phyloP scores from a whole-genome alignment of 1,140 invertebrate species.

The Drosophila punjabiensis region DNA sequence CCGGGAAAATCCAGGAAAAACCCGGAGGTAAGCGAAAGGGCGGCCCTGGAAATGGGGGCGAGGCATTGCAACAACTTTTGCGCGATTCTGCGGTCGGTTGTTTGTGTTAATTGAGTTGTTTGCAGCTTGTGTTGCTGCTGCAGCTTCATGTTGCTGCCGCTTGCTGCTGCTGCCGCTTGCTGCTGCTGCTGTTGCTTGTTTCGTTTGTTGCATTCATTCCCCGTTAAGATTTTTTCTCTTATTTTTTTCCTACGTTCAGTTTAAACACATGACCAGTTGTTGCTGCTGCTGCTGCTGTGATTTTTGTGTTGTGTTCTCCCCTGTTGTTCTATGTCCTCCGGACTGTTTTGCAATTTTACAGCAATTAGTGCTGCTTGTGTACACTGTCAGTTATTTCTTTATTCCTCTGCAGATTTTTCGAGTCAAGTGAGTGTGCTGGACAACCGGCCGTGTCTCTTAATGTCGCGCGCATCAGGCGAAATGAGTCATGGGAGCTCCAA shows the following conservation, averaged over 20 bases:
- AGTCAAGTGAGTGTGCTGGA: conserved; percentile 57
- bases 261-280: conserved; percentile 31
- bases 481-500: conserved; percentile 59
- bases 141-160: conserved; percentile 33
- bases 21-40: conserved; percentile 13
- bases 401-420: conserved; percentile 61
- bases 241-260: background rate
- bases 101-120: conserved; percentile 77
- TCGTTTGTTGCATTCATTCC: conserved; percentile 56
- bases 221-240: conserved; percentile 44
- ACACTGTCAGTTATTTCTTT: conserved; percentile 73
- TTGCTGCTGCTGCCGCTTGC: conserved; percentile 4
- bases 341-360: conserved; percentile 64
- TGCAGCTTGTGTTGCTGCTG: conserved; percentile 55
- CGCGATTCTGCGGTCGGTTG: conserved; percentile 44
- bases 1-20: conserved; percentile 20
- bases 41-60: conserved; percentile 29
- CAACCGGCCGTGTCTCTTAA: conserved; percentile 27
- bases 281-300: conserved; percentile 19
- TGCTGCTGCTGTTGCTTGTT: conserved; percentile 38
- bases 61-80: conserved; percentile 37
- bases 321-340: conserved; percentile 55
- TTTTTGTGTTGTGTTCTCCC: conserved; percentile 43
- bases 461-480: conserved; percentile 56
- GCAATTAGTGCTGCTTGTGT: conserved; percentile 77